A percentile compares a stretch with the other conserved stretches of the same genome.
Evolutionary conservation across 2,888 invertebrate species (phyloP).

Genomic region (Ecliptopera silaceata): DNA sequence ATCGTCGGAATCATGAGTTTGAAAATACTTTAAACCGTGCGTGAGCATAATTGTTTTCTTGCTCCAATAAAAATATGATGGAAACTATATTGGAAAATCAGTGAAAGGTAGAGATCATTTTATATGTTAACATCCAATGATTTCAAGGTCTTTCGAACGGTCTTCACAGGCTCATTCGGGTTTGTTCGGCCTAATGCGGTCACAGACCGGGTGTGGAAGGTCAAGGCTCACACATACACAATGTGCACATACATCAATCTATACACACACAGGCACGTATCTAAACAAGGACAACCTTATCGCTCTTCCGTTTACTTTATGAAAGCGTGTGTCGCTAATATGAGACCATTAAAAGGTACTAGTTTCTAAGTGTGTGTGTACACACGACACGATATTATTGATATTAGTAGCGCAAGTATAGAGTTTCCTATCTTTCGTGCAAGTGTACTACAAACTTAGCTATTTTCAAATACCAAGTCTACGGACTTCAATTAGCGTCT

Average conservation of each 20-base stretch:
- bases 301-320: slow-evolving; percentile 60
- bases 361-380: slow-evolving; percentile 9
- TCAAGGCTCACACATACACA: slow-evolving; percentile 55
- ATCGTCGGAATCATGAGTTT: too few relatives aligned
- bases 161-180: slow-evolving; percentile 34
- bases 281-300: slow-evolving; percentile 57
- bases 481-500: slow-evolving; percentile 7
- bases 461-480: slow-evolving; percentile 15
- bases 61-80: too few relatives aligned
- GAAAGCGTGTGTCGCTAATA: slow-evolving; percentile 50
- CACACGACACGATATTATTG: slow-evolving; percentile 2
- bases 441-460: slow-evolving; percentile 5
- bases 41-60: too few relatives aligned
- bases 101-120: background rate
- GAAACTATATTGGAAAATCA: too few relatives aligned
- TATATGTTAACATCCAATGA: slow-evolving; percentile 12
- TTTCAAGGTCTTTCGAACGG: slow-evolving; percentile 17
- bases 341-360: slow-evolving; percentile 17
- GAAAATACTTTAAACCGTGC: too few relatives aligned
- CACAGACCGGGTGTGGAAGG: slow-evolving; percentile 66
- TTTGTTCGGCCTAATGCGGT: slow-evolving; percentile 52
- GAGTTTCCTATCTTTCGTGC: slow-evolving; percentile 5
- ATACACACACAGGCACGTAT: slow-evolving; percentile 44
- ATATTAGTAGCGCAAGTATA: slow-evolving; percentile 6
- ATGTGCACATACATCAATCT: slow-evolving; percentile 44